These are phyloP conservation scores for Lepisosteus oculatus DNA, from an alignment of 2,113 vertebrate genomes.

Conservation along the genomic window DNA sequence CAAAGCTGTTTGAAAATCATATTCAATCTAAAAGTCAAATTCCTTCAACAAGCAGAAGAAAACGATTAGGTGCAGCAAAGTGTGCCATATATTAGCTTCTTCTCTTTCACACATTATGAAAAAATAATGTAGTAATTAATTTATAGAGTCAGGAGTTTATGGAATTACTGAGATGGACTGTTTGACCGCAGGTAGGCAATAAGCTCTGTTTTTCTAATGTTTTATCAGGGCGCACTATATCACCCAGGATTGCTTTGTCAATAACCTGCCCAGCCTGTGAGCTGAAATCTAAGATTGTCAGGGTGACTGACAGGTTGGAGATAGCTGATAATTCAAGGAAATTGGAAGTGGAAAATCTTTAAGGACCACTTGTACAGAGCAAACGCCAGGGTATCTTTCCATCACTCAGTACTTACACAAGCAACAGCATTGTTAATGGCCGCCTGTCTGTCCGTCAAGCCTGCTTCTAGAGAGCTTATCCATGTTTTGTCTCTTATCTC, in stretches of 20 bases:
- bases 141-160: conserved; percentile 67
- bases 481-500: conserved; percentile 88
- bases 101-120: too few species aligned
- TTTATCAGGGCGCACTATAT: conserved; percentile 86
- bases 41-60: too few species aligned
- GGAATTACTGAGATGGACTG: conserved; percentile 53
- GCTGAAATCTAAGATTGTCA: conserved; percentile 85
- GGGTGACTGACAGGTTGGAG: conserved; percentile 89
- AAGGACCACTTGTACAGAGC: conserved; percentile 91
- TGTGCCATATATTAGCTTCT: too few species aligned
- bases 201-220: conserved; percentile 77
- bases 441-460: conserved; percentile 93
- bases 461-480: conserved; percentile 85
- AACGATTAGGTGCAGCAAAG: too few species aligned
- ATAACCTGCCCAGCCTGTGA: conserved; percentile 81
- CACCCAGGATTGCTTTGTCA: conserved; percentile 93
- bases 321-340: conserved; percentile 98
- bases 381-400: conserved; percentile 98
- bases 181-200: conserved; percentile 59
- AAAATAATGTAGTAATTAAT: conserved; percentile 52
- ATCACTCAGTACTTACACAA: conserved; percentile 91
- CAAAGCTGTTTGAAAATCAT: too few species aligned
- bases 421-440: conserved; percentile 90
- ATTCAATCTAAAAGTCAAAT: too few species aligned
- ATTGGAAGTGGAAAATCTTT: conserved; percentile 98